A percentile compares a stretch with the other conserved stretches of the same genome.
phyloP scores from a whole-genome alignment of 2,797 vertebrate species.

The Microctenopoma stevenorrisi region DNA sequence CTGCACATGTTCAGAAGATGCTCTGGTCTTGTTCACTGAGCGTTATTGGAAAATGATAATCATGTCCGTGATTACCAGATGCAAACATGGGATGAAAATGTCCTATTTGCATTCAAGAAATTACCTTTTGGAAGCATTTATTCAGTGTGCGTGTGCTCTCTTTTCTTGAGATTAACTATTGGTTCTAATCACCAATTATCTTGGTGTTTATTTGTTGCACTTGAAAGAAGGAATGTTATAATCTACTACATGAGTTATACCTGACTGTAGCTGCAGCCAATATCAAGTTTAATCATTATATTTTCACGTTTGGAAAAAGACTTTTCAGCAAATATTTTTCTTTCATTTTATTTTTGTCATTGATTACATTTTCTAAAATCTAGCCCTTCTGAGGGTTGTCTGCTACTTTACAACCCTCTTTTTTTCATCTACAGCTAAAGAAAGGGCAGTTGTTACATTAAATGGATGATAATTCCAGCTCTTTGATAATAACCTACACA shows the following conservation, averaged over 20 bases:
- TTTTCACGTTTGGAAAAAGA: not conserved
- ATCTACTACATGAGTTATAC: not conserved
- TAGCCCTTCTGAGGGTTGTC: no score
- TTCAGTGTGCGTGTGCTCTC: not conserved
- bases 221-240: no score
- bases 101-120: not conserved
- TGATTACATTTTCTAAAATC: no score
- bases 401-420: no score
- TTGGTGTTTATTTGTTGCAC: not conserved
- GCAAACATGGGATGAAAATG: not conserved
- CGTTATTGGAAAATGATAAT: not conserved
- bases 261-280: not conserved
- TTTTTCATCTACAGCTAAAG: no score
- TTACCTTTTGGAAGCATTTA: not conserved
- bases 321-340: not conserved
- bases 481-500: not conserved
- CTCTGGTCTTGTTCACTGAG: not conserved
- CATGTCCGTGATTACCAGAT: not conserved
- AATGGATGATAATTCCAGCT: not conserved
- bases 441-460: no score
- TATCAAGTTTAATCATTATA: not conserved
- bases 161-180: not conserved
- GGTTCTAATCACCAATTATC: not conserved
- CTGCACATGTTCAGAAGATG: not conserved
- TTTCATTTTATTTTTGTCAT: no score